phyloP scores from a whole-genome alignment of 2,797 vertebrate species.

The Pelodytes ibericus region DNA sequence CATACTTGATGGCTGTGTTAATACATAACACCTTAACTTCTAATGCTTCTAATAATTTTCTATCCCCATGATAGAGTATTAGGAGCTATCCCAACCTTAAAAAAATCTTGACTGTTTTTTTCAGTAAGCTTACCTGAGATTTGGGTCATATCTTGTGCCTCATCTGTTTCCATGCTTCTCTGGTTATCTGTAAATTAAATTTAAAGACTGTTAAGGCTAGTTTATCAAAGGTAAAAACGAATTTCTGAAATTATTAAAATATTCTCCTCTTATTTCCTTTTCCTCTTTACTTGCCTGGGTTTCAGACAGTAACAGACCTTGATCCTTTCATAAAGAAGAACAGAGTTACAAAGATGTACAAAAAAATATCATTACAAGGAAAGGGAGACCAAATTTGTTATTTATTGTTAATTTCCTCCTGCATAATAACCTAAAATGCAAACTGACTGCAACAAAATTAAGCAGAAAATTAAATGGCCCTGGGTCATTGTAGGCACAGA shows the following conservation, averaged over 20 bases:
- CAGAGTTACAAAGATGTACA: slow-evolving; percentile 96
- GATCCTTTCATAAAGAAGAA: slow-evolving; percentile 81
- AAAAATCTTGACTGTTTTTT: neutral
- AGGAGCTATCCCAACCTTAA: too few species aligned
- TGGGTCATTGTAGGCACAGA: slow-evolving; percentile 92
- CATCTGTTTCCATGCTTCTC: slow-evolving; percentile 97
- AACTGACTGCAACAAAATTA: slow-evolving; percentile 99
- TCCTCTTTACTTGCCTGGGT: slow-evolving; percentile 72
- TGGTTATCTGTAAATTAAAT: slow-evolving; percentile 79
- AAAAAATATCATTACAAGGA: slow-evolving; percentile 86
- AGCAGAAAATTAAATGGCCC: slow-evolving; percentile 99
- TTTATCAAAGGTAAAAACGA: slow-evolving; percentile 38
- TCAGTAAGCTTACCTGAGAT: slow-evolving; percentile 88
- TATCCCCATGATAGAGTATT: too few species aligned
- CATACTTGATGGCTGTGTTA: too few species aligned
- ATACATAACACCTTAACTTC: too few species aligned
- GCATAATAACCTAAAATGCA: slow-evolving; percentile 99
- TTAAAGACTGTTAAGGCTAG: slow-evolving; percentile 47
- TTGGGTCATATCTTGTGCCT: slow-evolving; percentile 95
- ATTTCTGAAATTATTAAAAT: slow-evolving; percentile 78
- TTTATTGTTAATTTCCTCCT: slow-evolving; percentile 99
- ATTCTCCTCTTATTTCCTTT: slow-evolving; percentile 78
- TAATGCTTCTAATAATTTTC: too few species aligned
- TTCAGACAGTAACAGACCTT: slow-evolving; percentile 80
- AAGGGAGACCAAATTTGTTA: slow-evolving; percentile 98